These are phyloP conservation scores for Meteorus cinctellus DNA, from an alignment of 2,888 invertebrate genomes.

Conservation along the genomic window DNA sequence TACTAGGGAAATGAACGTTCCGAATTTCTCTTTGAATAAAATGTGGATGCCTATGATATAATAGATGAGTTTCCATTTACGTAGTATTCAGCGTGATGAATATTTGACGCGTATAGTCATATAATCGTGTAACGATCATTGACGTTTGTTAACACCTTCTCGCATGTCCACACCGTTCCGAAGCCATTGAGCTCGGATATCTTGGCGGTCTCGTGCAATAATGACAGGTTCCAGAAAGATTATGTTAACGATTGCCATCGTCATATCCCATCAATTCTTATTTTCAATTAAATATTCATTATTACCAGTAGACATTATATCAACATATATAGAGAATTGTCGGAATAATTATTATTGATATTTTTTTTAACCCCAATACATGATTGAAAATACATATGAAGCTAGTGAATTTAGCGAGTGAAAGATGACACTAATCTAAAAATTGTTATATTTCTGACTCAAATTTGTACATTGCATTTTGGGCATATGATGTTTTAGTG, in stretches of 20 bases:
- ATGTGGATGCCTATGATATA: not conserved
- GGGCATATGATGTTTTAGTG: too few relatives aligned
- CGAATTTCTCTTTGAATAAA: not conserved
- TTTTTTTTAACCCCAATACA: too few relatives aligned
- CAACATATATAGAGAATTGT: too few relatives aligned
- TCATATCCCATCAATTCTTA: not conserved
- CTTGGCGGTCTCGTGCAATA: slow-evolving; percentile 57
- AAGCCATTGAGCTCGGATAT: slow-evolving; percentile 54
- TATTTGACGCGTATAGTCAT: slow-evolving; percentile 51
- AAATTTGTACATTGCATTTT: too few relatives aligned
- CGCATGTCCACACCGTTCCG: slow-evolving; percentile 53
- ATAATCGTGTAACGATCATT: slow-evolving; percentile 47
- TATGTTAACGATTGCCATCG: slow-evolving; percentile 56
- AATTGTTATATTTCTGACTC: too few relatives aligned
- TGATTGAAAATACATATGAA: too few relatives aligned
- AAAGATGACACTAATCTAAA: too few relatives aligned
- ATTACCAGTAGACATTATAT: not conserved
- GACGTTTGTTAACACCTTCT: slow-evolving; percentile 54
- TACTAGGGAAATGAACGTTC: not conserved
- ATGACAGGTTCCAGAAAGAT: slow-evolving; percentile 61
- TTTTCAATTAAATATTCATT: not conserved
- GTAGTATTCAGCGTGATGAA: slow-evolving; percentile 51
- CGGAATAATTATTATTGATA: too few relatives aligned
- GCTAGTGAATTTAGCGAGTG: too few relatives aligned
- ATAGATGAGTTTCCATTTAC: slow-evolving; percentile 45